phyloP scores from a whole-genome alignment of 2,797 vertebrate species.

The Brachyrhaphis roseni region DNA sequence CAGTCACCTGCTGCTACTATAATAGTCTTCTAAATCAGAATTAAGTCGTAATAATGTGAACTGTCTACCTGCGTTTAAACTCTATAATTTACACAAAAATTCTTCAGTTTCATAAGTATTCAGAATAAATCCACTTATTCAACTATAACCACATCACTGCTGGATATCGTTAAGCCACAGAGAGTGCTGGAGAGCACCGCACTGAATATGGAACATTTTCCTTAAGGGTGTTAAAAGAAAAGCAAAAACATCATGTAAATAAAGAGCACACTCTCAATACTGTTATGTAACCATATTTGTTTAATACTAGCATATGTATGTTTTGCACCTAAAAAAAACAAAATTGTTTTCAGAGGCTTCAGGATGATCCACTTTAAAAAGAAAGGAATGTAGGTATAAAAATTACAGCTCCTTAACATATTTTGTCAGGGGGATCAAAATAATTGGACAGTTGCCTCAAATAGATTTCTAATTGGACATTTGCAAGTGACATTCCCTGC shows the following conservation, averaged over 20 bases:
- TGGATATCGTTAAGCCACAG: conserved; percentile 22
- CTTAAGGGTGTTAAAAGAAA: conserved; percentile 7
- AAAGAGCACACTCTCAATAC: background rate
- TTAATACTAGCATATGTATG: background rate
- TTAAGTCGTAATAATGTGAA: conserved; percentile 11
- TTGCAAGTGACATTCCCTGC: background rate
- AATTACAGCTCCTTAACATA: background rate
- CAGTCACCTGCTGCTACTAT: conserved; percentile 11
- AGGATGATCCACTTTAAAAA: background rate
- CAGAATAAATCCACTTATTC: conserved; percentile 19
- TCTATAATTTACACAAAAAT: conserved; percentile 36
- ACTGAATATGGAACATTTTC: conserved; percentile 8
- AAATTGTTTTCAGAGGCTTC: background rate
- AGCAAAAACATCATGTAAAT: conserved; percentile 9
- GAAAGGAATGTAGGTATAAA: background rate
- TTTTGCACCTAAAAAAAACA: background rate
- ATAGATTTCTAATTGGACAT: conserved; percentile 2
- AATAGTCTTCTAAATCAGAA: conserved; percentile 16
- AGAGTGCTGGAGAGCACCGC: background rate
- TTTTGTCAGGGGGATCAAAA: background rate
- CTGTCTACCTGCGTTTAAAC: conserved; percentile 8
- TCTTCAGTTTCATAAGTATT: conserved; percentile 26
- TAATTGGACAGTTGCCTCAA: background rate
- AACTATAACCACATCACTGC: conserved; percentile 16
- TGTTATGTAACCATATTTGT: background rate